Evolutionary conservation across 2,797 vertebrate genomes (phyloP).

Genomic region (Clarias laeviceps): DNA sequence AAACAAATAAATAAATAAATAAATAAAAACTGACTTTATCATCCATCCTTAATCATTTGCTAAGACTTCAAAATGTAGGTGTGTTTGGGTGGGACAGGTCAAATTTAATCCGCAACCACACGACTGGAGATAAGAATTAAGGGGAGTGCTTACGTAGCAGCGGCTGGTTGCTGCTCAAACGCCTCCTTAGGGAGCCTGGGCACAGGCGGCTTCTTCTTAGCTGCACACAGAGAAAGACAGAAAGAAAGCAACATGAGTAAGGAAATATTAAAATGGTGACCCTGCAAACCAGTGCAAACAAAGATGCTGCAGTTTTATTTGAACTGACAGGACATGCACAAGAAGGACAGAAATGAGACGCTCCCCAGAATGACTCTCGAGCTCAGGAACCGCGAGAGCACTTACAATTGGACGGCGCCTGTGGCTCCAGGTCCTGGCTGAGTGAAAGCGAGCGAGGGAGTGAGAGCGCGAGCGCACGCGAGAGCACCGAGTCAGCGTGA

Average conservation of each 20-base stretch:
- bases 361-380: background rate
- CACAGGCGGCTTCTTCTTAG: constrained; percentile 83
- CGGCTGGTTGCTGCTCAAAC: constrained; percentile 86
- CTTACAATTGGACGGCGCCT: constrained; percentile 60
- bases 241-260: constrained; percentile 19
- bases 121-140: background rate
- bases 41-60: background rate
- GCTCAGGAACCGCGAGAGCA: background rate
- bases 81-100: background rate
- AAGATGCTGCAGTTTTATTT: background rate
- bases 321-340: background rate
- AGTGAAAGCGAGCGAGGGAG: constrained; percentile 37
- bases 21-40: no score
- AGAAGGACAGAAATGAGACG: background rate
- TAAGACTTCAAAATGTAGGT: no score
- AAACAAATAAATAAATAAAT: no score
- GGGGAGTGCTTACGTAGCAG: constrained; percentile 80
- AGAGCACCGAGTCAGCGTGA: constrained; percentile 32
- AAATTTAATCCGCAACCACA: background rate
- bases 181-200: constrained; percentile 89
- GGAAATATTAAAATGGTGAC: background rate
- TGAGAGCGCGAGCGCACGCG: constrained; percentile 36
- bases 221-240: constrained; percentile 62
- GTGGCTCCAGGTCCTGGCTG: constrained; percentile 65
- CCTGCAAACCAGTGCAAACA: background rate